phyloP scores from a whole-genome alignment of 2,797 vertebrate genomes.

The Oreonectes daqikongensis region DNA sequence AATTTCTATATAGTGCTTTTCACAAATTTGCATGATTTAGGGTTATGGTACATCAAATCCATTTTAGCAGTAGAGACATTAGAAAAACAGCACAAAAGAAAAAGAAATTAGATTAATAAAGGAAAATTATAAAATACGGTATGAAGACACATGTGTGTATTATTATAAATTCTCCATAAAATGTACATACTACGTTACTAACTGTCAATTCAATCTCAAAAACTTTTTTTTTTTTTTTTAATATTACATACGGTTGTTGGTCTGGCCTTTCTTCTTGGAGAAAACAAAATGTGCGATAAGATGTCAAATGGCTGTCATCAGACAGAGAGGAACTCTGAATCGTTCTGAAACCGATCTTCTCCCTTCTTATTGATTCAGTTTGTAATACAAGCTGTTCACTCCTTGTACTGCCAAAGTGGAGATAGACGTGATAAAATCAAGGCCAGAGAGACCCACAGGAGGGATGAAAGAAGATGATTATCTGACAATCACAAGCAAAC shows the following conservation, averaged over 20 bases:
- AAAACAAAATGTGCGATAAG: constrained; percentile 44
- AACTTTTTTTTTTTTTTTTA: neutral
- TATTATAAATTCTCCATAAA: too few species aligned
- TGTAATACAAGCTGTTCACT: constrained; percentile 64
- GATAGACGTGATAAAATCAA: constrained; percentile 59
- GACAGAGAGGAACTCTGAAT: constrained; percentile 35
- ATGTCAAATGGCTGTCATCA: constrained; percentile 48
- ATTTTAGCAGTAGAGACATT: too few species aligned
- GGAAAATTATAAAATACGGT: too few species aligned
- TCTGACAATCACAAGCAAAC: constrained; percentile 39
- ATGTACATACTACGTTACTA: too few species aligned
- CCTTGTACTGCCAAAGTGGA: constrained; percentile 60
- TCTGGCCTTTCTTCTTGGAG: constrained; percentile 12
- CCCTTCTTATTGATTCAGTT: constrained; percentile 56
- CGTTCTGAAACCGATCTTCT: constrained; percentile 55
- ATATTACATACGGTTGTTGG: neutral
- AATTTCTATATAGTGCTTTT: too few species aligned
- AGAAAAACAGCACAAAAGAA: too few species aligned
- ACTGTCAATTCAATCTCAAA: too few species aligned
- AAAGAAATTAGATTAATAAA: too few species aligned
- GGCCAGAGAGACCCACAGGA: constrained; percentile 46
- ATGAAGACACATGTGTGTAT: too few species aligned
- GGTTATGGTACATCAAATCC: too few species aligned
- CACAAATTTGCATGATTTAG: too few species aligned
- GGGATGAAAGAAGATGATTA: constrained; percentile 48